phyloP scores from a whole-genome alignment of 2,888 invertebrate species.

The Melitaea athalia region DNA sequence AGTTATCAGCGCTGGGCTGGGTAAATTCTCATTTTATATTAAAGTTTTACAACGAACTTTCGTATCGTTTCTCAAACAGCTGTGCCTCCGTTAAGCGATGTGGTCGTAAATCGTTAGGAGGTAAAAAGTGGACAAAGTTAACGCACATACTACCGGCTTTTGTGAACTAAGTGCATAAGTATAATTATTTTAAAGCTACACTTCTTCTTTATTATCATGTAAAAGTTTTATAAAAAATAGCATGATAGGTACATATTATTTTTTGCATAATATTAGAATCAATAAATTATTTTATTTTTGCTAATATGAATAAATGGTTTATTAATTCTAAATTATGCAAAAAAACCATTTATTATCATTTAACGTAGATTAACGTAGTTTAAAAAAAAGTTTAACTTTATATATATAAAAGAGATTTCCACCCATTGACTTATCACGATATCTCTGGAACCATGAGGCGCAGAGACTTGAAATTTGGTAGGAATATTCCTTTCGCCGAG shows the following conservation, averaged over 20 bases:
- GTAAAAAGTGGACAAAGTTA: constrained; percentile 23
- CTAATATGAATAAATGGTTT: too few relatives aligned
- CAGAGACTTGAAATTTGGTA: too few relatives aligned
- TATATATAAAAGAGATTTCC: too few relatives aligned
- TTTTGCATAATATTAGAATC: background rate
- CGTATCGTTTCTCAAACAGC: constrained; percentile 56
- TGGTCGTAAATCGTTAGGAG: constrained; percentile 27
- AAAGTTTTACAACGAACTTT: constrained; percentile 50
- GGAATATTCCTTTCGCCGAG: too few relatives aligned
- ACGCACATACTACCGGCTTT: constrained; percentile 17
- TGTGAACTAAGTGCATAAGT: constrained; percentile 12
- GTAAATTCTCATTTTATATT: constrained; percentile 53
- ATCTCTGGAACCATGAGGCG: too few relatives aligned
- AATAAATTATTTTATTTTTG: too few relatives aligned
- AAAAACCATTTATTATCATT: too few relatives aligned
- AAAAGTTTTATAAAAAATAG: constrained; percentile 7
- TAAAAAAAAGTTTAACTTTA: too few relatives aligned
- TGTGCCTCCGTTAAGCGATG: constrained; percentile 39
- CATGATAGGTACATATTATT: background rate
- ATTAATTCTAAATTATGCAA: too few relatives aligned
- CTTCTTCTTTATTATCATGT: background rate
- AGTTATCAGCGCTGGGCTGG: constrained; percentile 13
- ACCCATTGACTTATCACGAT: too few relatives aligned
- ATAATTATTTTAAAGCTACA: constrained; percentile 3
- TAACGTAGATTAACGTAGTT: too few relatives aligned